These are phyloP conservation scores for Thamnophis elegans DNA, from an alignment of 2,797 vertebrate genomes.

Conservation along the genomic window DNA sequence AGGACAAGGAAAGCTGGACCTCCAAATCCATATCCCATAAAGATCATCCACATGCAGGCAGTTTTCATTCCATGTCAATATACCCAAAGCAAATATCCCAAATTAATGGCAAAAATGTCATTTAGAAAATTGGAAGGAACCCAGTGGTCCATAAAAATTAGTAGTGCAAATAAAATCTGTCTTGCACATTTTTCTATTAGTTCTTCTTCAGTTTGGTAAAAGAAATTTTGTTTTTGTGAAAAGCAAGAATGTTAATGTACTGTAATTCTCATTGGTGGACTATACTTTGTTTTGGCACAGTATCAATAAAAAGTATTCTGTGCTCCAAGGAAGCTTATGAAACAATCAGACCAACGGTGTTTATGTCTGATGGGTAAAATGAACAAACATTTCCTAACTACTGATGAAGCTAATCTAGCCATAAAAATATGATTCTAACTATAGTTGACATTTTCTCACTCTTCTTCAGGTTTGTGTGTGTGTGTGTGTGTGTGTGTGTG, in stretches of 20 bases:
- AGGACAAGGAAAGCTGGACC: neutral
- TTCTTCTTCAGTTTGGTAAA: neutral
- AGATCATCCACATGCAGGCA: neutral
- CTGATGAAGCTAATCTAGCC: neutral
- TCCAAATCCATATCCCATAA: neutral
- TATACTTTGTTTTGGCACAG: neutral
- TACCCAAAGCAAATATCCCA: neutral
- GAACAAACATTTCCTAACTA: neutral
- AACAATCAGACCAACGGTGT: neutral
- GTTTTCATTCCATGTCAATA: neutral
- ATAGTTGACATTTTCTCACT: neutral
- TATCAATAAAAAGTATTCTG: neutral
- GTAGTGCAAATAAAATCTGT: neutral
- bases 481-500: too few relatives aligned
- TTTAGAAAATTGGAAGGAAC: neutral
- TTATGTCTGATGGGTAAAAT: neutral
- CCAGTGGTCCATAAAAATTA: neutral
- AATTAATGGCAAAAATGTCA: neutral
- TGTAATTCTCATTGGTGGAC: neutral
- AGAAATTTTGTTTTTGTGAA: neutral
- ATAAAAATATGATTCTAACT: neutral
- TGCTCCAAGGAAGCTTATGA: neutral
- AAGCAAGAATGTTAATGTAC: neutral
- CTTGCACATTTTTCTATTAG: neutral
- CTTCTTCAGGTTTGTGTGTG: neutral